A percentile compares a stretch with the other conserved stretches of the same genome.
Evolutionary conservation across 53 echinoderm and acorn worm genomes (phyloP).

Genomic region (Zoroaster sp.): DNA sequence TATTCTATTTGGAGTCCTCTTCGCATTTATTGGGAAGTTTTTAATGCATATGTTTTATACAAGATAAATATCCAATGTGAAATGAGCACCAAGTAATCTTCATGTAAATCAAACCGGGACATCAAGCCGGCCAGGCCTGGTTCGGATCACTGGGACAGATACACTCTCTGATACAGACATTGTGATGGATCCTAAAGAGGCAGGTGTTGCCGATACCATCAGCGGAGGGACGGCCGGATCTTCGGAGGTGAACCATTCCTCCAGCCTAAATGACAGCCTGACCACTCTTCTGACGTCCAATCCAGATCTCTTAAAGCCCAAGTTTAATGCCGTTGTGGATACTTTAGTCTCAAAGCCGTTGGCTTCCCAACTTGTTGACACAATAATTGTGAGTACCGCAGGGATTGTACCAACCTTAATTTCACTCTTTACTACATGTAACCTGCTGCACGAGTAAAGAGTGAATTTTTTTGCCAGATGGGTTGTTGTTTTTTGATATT

Average conservation of each 20-base stretch:
- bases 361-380: conserved; percentile 9
- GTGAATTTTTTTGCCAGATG: too few species aligned
- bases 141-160: neutral
- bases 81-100: neutral
- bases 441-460: neutral
- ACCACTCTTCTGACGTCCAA: neutral
- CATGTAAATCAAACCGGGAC: neutral
- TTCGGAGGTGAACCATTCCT: neutral
- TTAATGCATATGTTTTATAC: too few species aligned
- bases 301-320: conserved; percentile 29
- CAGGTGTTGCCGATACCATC: neutral
- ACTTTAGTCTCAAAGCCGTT: neutral
- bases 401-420: neutral
- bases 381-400: conserved; percentile 2
- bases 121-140: neutral
- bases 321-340: conserved; percentile 19
- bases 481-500: too few species aligned
- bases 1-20: too few species aligned
- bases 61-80: too few species aligned
- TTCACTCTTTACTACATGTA: neutral
- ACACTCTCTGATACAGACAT: neutral
- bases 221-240: neutral
- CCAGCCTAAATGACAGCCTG: conserved; percentile 6
- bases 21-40: too few species aligned
- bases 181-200: neutral